Conservation (phyloP, 2,888 invertebrate genomes). For the Lepidochrysops patricia region DNA sequence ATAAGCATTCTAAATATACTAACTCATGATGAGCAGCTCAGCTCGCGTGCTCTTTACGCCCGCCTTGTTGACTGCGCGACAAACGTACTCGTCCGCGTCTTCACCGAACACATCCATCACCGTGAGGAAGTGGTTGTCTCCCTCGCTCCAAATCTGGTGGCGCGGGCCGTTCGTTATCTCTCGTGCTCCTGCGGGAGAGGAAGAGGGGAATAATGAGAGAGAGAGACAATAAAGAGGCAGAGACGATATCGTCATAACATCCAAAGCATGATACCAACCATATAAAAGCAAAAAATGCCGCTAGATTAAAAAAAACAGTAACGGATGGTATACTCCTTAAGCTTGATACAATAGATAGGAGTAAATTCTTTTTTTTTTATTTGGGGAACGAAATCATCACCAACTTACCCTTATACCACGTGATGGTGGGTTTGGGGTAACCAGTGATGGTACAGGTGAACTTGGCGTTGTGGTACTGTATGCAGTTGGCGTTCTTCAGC, state of each 20-base stretch:
- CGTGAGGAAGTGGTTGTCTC: constrained; percentile 88
- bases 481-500: constrained; percentile 88
- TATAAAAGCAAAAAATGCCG: no score
- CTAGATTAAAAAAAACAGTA: no score
- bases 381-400: no score
- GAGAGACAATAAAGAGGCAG: no score
- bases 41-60: constrained; percentile 97
- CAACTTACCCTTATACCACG: constrained; percentile 95
- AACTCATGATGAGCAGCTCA: constrained; percentile 96
- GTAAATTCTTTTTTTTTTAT: no score
- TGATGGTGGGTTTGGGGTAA: constrained; percentile 89
- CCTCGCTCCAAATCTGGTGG: constrained; percentile 93
- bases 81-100: constrained; percentile 98
- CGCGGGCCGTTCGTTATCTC: constrained; percentile 95
- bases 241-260: background rate
- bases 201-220: no score
- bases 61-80: constrained; percentile 94
- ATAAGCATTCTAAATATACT: no score
- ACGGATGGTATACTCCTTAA: no score
- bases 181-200: constrained; percentile 78
- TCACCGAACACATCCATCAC: constrained; percentile 97
- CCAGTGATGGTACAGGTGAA: constrained; percentile 95
- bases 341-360: no score
- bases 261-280: no score
- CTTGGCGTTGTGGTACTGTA: constrained; percentile 95